Evolutionary conservation across 2,888 invertebrate genomes (phyloP).

Genomic region (Tuta absoluta): DNA sequence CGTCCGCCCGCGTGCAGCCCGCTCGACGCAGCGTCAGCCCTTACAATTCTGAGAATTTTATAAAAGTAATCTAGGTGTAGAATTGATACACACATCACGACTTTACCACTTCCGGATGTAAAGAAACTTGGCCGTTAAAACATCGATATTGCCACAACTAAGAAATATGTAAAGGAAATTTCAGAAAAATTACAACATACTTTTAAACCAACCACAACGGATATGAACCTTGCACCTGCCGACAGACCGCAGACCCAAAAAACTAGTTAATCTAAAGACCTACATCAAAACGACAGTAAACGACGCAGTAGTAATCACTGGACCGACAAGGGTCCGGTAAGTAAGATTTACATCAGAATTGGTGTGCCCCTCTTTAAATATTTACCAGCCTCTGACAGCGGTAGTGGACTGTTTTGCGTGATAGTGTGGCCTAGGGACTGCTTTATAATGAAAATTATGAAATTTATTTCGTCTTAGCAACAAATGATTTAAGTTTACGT

Average conservation of each 20-base stretch:
- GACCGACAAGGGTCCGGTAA: conserved; percentile 44
- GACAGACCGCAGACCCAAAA: conserved; percentile 21
- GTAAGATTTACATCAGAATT: conserved; percentile 47
- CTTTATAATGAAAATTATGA: conserved; percentile 5
- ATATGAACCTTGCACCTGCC: conserved; percentile 15
- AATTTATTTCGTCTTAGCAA: not conserved
- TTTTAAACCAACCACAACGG: conserved; percentile 8
- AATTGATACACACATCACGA: no score
- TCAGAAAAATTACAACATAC: no score
- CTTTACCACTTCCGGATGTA: no score
- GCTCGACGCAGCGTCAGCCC: no score
- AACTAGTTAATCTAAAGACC: conserved; percentile 29
- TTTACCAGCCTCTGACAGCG: conserved; percentile 54
- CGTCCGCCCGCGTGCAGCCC: no score
- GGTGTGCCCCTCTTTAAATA: conserved; percentile 51
- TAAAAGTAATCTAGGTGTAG: no score
- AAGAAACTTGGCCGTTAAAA: no score
- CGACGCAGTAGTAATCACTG: conserved; percentile 39
- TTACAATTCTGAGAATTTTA: no score
- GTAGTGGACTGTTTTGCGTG: conserved; percentile 30
- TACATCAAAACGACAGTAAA: conserved; percentile 31
- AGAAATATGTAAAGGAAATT: no score
- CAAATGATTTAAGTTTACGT: not conserved
- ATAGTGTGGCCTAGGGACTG: conserved; percentile 21
- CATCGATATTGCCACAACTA: no score